Evolutionary conservation across 2,797 vertebrate species (phyloP), one percentile per base, ranked within the genome.

Genomic region (Diplodus sargus): DNA sequence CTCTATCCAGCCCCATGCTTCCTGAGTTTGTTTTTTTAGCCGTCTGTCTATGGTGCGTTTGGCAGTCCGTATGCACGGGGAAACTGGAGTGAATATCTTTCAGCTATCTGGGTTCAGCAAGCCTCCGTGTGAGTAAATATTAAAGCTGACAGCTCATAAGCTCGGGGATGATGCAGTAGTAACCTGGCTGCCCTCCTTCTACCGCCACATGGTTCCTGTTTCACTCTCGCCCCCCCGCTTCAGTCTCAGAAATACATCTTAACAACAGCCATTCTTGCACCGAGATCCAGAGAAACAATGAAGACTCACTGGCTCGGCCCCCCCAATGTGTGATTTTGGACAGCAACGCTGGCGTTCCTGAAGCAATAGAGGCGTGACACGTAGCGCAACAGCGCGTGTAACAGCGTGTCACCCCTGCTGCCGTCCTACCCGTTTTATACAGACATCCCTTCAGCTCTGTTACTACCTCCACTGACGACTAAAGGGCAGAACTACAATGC

Each of bases 61-160:
- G 34, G 49, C 34, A 56, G 63, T 45, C 16, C 23, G 59, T 85
- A 68, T 87, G 54, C 66, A 45, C 59, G 51, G 54, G 76, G 52
- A 59, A 70, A 62, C 25, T 70, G 34, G 15, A 16, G 66, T 71
- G 28, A 49, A 70, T 68, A 48, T 60, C 68, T 1, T 66, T 69
- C 51, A 56, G 61, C 70, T 78, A 5, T 83, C 58, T 70, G 76
- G 9, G 42, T 80, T 78, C 42, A 67, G 48, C 67, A 54, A 70
- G 67, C 45, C 13, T 20, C 17, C 48, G 34, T 62, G 66, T 62
- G 66, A 66, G 51, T 57, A 78, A 72, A 81, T 73, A 64, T 77
- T 39, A 80, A 79, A 77, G 78, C 69, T 66, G 56, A 78, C 66
- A 74, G 73, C 30, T 79, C 65, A 76, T 89, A 76, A 83, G 66